Base-by-base conservation (phyloP, 2,797 vertebrate species). In the Mus minutoides region DNA sequence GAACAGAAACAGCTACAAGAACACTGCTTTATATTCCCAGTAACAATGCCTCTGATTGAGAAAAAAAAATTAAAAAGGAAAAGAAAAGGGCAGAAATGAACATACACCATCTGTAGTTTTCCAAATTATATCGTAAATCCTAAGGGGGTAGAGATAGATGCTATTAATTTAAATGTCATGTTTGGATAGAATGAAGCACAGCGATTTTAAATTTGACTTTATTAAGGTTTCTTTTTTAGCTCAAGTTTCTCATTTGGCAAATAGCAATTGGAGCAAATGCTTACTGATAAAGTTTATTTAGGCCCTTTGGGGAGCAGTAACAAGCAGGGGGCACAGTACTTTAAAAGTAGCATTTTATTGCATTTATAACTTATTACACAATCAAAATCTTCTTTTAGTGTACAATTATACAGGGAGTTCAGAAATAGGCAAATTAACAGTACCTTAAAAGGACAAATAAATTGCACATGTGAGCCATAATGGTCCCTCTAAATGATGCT, bases 321-420 rank as follows among this genome's bases (percentile, higher is more conserved):
- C 9, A 84, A 22, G 85, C 52, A 71, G 89, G 43, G 56, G 58
- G 24, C 54, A 92, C 4, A 43, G 64, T 37, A 34, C 43, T 93
- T 98, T 96, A 58, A 94, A 96, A 96, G 86, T 77, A 91, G 8
- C 77, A 96, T 93, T 96, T 96, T 94, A 96, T 92, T 97, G 52
- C 52, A 69, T 85, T 94, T 94, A 87, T 64, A 91, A 96, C 91
- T 95, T 82, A 94, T 91, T 80, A 60, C 6, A 75, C 56, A 91
- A 96, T 94, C 82, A 92, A 95, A 95, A 86, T 94, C 40, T 95
- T 88, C 52, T 92, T 93, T 46, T 21, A 67, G n/a, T 75, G 11
- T 95, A 40, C 19, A 97, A 76, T 69, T 91, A 34, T 71, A 22
- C 21, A 89, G 52, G 62, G 77, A 88, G 13, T 90, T 94, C 52